A percentile compares a stretch with the other conserved stretches of the same genome.
phyloP scores from a whole-genome alignment of 2,113 vertebrate species.

The Corydoras sp. region DNA sequence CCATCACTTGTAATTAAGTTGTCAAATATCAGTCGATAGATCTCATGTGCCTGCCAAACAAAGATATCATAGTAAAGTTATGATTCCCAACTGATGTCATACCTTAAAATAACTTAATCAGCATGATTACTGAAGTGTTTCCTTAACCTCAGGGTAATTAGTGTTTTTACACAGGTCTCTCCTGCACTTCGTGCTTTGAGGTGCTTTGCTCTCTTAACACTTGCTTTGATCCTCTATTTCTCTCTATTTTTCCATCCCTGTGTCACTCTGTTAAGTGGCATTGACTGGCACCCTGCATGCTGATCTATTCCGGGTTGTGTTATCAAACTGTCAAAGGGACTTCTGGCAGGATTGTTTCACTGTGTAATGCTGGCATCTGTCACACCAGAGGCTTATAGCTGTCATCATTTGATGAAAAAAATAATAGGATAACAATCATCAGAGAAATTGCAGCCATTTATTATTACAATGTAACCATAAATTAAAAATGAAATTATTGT shows the following conservation, averaged over 20 bases:
- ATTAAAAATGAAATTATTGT: no score
- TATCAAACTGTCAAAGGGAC: constrained; percentile 14
- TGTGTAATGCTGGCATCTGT: constrained; percentile 1
- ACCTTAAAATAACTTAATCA: constrained; percentile 1
- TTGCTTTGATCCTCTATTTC: constrained; percentile 11
- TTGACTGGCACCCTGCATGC: constrained; percentile 4
- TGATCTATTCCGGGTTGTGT: constrained; percentile 17
- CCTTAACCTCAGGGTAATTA: constrained; percentile 25
- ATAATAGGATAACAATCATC: no score
- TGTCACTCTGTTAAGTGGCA: constrained; percentile 6
- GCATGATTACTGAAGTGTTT: constrained; percentile 5
- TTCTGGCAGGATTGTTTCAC: constrained; percentile 24
- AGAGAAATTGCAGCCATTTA: no score
- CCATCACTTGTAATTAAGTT: no score
- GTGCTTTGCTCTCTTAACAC: constrained; percentile 1
- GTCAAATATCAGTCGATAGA: no score
- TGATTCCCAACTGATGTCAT: no score
- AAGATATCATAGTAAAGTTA: no score
- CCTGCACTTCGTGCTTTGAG: not conserved
- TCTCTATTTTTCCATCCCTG: constrained; percentile 16
- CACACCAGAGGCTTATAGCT: not conserved
- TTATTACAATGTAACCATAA: no score
- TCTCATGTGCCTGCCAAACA: no score
- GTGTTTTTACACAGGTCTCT: not conserved
- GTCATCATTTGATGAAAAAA: not conserved